phyloP scores from a whole-genome alignment of 2,888 invertebrate species.

The Nasonovia ribisnigri region DNA sequence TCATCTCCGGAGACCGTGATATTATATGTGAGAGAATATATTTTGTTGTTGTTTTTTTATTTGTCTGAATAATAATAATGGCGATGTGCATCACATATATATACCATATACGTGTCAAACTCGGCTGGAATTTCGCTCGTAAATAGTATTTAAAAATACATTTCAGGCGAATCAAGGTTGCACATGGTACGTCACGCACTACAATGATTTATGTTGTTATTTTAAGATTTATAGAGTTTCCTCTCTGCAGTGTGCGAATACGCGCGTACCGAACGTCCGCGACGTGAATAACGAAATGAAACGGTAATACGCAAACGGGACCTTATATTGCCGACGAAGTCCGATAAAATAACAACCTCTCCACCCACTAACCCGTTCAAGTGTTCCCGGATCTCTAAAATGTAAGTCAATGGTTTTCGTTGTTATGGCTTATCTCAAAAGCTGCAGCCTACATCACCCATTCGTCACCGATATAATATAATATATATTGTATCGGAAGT shows the following conservation, averaged over 20 bases:
- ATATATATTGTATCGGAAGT: not conserved
- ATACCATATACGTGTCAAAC: not conserved
- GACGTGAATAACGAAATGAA: not conserved
- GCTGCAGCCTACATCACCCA: not conserved
- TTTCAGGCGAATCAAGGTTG: slow-evolving; percentile 20
- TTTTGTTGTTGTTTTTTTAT: not conserved
- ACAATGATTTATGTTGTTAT: slow-evolving; percentile 20
- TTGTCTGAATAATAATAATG: not conserved
- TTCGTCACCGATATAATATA: not conserved
- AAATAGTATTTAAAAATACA: slow-evolving; percentile 41
- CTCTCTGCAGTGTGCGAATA: not conserved
- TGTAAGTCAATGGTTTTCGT: not conserved
- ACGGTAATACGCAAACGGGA: not conserved
- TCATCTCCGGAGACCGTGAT: not conserved
- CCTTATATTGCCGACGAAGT: not conserved
- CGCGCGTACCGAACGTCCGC: not conserved
- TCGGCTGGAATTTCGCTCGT: slow-evolving; percentile 24
- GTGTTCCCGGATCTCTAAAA: not conserved
- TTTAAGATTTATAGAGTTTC: not conserved
- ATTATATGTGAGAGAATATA: not conserved
- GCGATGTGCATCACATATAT: not conserved
- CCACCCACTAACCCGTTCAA: not conserved
- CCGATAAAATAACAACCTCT: not conserved
- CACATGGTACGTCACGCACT: not conserved
- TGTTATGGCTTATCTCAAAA: not conserved